A percentile compares a stretch with the other conserved stretches of the same genome.
phyloP scores from a whole-genome alignment of 2,888 invertebrate genomes.

The Zelleria hepariella region DNA sequence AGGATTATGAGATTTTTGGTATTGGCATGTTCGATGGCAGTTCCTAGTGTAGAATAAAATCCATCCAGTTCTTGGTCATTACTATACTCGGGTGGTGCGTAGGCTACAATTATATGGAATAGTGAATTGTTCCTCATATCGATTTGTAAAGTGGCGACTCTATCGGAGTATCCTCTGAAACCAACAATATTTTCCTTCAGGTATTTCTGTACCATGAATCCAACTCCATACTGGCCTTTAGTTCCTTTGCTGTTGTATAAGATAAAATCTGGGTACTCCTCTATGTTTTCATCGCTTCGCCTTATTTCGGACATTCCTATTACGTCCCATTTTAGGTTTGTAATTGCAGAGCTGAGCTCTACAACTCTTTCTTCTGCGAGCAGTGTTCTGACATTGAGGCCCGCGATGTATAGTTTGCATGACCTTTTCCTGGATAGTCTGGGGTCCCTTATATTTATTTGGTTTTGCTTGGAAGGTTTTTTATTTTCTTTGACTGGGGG shows the following conservation, averaged over 20 bases:
- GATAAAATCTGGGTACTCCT: not conserved
- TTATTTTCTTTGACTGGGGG: too few relatives aligned
- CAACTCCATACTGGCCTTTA: not conserved
- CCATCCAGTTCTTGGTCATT: not conserved
- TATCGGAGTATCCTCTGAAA: not conserved
- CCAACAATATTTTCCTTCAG: not conserved
- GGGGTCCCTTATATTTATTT: too few relatives aligned
- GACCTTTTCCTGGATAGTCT: too few relatives aligned
- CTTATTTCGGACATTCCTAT: not conserved
- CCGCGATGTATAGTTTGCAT: not conserved
- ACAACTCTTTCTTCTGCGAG: not conserved
- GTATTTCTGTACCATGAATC: not conserved
- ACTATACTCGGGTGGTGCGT: not conserved
- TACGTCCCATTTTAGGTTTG: not conserved
- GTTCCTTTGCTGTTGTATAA: not conserved
- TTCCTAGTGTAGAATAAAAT: not conserved
- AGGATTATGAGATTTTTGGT: constrained; percentile 11
- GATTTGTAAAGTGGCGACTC: not conserved
- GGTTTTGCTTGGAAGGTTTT: too few relatives aligned
- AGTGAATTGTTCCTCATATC: not conserved
- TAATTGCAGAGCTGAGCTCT: not conserved
- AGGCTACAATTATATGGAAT: not conserved
- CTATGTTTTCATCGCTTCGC: not conserved
- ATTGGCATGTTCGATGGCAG: not conserved
- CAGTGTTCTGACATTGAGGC: not conserved